Base-by-base conservation (phyloP, 2,113 vertebrate genomes). In the Hemicordylus capensis region DNA sequence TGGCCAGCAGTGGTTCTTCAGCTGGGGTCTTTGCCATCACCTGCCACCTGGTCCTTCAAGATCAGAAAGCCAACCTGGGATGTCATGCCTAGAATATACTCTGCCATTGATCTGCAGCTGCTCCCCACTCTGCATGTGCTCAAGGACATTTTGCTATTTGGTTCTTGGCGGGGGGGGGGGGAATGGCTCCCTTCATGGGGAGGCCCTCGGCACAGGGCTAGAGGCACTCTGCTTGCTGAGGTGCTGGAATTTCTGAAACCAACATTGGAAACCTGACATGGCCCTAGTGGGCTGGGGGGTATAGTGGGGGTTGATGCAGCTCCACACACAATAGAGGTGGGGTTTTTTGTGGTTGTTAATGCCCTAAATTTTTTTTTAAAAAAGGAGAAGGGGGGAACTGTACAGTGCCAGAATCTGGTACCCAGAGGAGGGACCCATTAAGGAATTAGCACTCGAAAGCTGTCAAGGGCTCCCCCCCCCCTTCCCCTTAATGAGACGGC, bases 401-500 rank as follows among this genome's bases (percentile, higher is more conserved):
- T 51, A 51, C 59, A 22, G 39, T 17, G 44, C 82, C 59, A 22
- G 73, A 66, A 84, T n/a, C 82, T 76, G 61, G 54, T 46, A 66
- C 59, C 61, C 37, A 69, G 39, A 59, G 48, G 31, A 12, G 76
- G 56, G 56, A 63, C 76, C 88, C 80, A 88, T 92, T 92, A 92
- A 84, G 76, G 81, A 89, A 88, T 89, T 79, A 89, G 76, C 81
- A 76, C 59, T 51, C 73, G 78, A 76, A 81, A 89, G 80, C 89
- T 90, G 76, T 89, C 85, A 92, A 82, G 64, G 66, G 51, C 59
- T 86, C 83, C 83, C 80, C 59, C 7, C 48, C 31, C 76, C n/a
- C 10, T 58, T 58, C 19, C 48, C 74, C 83, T 86, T 88, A 92
- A 89, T 85, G 80, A 90, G 87, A 92, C 81, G 85, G 88, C 86